A percentile compares a stretch with the other conserved stretches of the same genome.
Conservation (phyloP, 2,113 vertebrate genomes). For the Ictalurus punctatus region DNA sequence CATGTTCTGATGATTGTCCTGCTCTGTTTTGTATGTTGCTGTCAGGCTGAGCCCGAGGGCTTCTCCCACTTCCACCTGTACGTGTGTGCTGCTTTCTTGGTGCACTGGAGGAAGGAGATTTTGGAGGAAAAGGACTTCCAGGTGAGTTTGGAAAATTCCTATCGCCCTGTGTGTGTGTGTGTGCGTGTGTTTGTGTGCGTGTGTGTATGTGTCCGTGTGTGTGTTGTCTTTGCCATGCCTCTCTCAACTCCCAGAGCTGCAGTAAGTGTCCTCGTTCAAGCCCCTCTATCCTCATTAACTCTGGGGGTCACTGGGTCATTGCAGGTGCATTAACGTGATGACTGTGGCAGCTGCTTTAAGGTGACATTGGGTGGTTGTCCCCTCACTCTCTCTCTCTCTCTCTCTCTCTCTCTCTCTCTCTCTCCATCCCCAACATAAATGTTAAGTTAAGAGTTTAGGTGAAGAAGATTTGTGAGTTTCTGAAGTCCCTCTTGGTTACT, state of each 20-base stretch:
- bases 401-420: background rate
- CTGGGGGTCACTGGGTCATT: slow-evolving; percentile 42
- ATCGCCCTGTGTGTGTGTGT: background rate
- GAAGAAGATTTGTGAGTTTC: slow-evolving; percentile 19
- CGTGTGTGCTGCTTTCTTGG: slow-evolving; percentile 93
- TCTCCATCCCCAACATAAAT: slow-evolving; percentile 22
- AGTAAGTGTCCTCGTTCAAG: slow-evolving; percentile 50
- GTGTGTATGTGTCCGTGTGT: slow-evolving; percentile 16
- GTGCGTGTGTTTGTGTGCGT: slow-evolving; percentile 14
- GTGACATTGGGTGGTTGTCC: slow-evolving; percentile 57
- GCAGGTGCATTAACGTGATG: slow-evolving; percentile 60
- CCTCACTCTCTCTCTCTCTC: slow-evolving; percentile 53
- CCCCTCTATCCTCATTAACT: slow-evolving; percentile 58
- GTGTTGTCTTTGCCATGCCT: slow-evolving; percentile 18
- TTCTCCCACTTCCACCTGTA: slow-evolving; percentile 98
- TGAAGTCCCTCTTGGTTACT: slow-evolving; percentile 9
- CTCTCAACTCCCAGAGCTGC: slow-evolving; percentile 31
- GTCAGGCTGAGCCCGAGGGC: slow-evolving; percentile 92
- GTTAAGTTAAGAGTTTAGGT: slow-evolving; percentile 34
- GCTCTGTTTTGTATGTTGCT: slow-evolving; percentile 49
- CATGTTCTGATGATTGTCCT: background rate
- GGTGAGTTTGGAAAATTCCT: slow-evolving; percentile 70
- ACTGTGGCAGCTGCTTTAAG: slow-evolving; percentile 61
- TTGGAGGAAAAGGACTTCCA: slow-evolving; percentile 84
- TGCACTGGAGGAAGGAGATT: slow-evolving; percentile 89